phyloP scores from a whole-genome alignment of 2,113 vertebrate genomes.

The Osmerus mordax region DNA sequence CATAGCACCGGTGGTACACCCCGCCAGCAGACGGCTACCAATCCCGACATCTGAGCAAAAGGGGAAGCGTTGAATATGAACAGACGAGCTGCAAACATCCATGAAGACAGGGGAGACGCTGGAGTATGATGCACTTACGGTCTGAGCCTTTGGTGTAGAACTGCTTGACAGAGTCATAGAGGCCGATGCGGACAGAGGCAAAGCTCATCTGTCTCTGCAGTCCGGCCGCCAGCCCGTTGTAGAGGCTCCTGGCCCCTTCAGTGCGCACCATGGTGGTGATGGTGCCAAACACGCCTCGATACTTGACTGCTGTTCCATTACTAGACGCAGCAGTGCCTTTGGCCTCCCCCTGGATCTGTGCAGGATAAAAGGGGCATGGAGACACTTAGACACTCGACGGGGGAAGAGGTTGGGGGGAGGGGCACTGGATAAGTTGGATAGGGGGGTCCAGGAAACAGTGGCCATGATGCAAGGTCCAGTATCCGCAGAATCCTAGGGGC shows the following conservation, averaged over 20 bases:
- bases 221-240: constrained; percentile 65
- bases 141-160: constrained; percentile 77
- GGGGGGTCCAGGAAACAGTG: constrained; percentile 34
- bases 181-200: constrained; percentile 58
- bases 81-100: not conserved
- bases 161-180: constrained; percentile 67
- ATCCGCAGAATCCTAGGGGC: constrained; percentile 32
- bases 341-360: constrained; percentile 75
- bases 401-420: constrained; percentile 9
- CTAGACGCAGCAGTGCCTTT: constrained; percentile 20
- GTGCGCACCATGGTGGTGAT: constrained; percentile 64
- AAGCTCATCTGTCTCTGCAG: constrained; percentile 68
- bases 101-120: not conserved
- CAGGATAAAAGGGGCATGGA: constrained; percentile 52
- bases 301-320: constrained; percentile 32
- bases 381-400: constrained; percentile 48
- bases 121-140: constrained; percentile 57
- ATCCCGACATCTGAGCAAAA: constrained; percentile 64
- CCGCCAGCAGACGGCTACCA: constrained; percentile 72
- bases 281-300: constrained; percentile 63
- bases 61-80: not conserved
- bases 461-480: constrained; percentile 34
- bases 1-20: constrained; percentile 76
- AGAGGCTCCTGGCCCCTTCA: constrained; percentile 62
- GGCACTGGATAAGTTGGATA: constrained; percentile 8